Evolutionary conservation across 23 tunicate species (phyloP), one percentile per base, ranked within the genome.

Genomic region (Phallusia fumigata): DNA sequence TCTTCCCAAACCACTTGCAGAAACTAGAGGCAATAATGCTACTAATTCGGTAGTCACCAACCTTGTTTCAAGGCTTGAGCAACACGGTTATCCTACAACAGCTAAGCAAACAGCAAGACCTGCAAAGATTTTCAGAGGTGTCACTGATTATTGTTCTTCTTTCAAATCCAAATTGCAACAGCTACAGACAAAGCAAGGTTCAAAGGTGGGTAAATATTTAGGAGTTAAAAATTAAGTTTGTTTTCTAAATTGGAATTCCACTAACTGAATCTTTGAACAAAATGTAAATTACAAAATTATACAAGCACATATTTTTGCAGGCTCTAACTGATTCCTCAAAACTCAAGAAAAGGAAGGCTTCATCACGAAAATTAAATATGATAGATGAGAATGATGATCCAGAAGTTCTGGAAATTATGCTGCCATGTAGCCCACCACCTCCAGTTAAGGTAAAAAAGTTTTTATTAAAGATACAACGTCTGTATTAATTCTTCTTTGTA

Each of bases 31-130:
- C 5, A 53, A 19, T 45, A 11, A 8, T 30, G 36, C 45, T 34
- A 49, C n/a, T n/a, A 73, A 24, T 15, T 85, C 88, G 35, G 88
- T 85, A 18, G 88, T 85, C 18, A 85, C 88, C 28, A 85, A 85
- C 52, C 81, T 85, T 6, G 83, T 85, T 28, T 34, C 88, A 6
- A 65, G 88, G 64, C 83, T 85, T 53, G 88, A 85, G 30, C 52
- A 84, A 52, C 82, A 84, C 40, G 82, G 82, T n/a, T 35, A 53
- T 36, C n/a, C 31, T 30, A 32, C 36, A 74, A 34, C 31, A 32
- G 35, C 40, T 3, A 32, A 32, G 36, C 36, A 74, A 31, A 30
- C 36, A 0, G n/a, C 22, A 32, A 74, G 30, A 31, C 77, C 36
- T 21, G 45, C 30, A 74, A 58, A 58, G 30, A 74, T 74, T 11